These are phyloP conservation scores for Austrolebias charrua DNA, from an alignment of 2,797 vertebrate species.

Conservation along the genomic window DNA sequence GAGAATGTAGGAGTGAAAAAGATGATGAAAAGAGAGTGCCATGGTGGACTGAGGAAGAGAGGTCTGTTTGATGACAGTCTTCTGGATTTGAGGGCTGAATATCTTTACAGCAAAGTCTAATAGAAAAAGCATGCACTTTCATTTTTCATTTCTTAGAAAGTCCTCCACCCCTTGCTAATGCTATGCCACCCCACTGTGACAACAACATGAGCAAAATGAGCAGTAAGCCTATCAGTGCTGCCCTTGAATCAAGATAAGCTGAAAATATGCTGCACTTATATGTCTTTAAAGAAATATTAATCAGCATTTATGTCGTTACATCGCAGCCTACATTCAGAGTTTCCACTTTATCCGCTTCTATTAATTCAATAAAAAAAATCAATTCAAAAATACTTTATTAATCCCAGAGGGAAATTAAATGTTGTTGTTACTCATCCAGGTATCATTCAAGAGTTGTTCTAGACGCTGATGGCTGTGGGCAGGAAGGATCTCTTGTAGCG, in stretches of 20 bases:
- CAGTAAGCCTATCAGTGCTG: constrained; percentile 29
- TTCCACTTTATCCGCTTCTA: constrained; percentile 39
- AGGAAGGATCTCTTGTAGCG: no score
- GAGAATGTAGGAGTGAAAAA: constrained; percentile 28
- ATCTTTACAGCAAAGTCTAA: constrained; percentile 9
- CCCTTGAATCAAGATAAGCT: constrained; percentile 10
- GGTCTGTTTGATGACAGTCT: constrained; percentile 12
- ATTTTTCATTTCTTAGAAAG: constrained; percentile 20
- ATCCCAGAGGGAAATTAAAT: no score
- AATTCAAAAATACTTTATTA: no score
- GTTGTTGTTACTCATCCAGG: no score
- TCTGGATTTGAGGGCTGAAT: constrained; percentile 20
- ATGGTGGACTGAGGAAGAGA: neutral
- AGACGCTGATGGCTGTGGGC: no score
- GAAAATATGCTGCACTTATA: constrained; percentile 17
- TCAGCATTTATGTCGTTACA: constrained; percentile 18
- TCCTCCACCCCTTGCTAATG: constrained; percentile 4
- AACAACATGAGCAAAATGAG: constrained; percentile 16
- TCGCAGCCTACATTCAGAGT: constrained; percentile 15
- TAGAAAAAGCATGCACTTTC: constrained; percentile 20
- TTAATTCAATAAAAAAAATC: no score
- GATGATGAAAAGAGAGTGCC: constrained; percentile 25
- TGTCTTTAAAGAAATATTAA: constrained; percentile 31
- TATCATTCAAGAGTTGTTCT: no score
- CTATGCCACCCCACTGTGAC: constrained; percentile 7